Base-by-base conservation (phyloP, 2,888 invertebrate genomes). In the Drosophila kokeensis region DNA sequence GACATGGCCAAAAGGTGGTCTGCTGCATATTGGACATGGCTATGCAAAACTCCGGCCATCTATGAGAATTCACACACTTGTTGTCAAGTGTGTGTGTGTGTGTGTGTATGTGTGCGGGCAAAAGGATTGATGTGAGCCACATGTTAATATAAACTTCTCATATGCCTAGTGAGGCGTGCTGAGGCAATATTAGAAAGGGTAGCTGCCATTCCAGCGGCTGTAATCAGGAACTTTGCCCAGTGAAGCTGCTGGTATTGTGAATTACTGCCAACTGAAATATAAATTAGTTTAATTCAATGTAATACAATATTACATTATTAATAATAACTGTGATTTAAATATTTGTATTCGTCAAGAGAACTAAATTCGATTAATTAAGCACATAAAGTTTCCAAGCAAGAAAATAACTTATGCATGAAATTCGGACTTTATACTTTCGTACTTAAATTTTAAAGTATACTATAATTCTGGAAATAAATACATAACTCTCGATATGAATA, bases 1-100 rank as follows among this genome's bases (percentile, higher is more conserved):
- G 83, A 88, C 84, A 88, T 73, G 83, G 71, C 79, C 73, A 76
- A 86, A 89, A 82, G 81, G 77, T 81, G 81, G 73, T 38, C 73
- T 73, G 60, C 69, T 81, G 71, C 66, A 71, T 67, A 71, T 74
- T 65, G 72, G 71, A 64, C 54, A 71, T 61, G 58, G 67, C 53
- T 69, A 40, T 74, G 50, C 77, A 62, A 58, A 58, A 61, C 67
- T 72, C 67, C 74, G 76, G 74, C 75, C 73, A 79, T 78, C 82
- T 79, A 70, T 90, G 90, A 81, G 90, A 90, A 90, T 73, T 81
- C 72, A 71, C 75, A 69, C 91, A 90, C 85, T 87, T 90, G 90
- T 83, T 79, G 73, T 76, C 67, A 27, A 29, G 42, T 42, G n/a
- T 55, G 38, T 55, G 13, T 11, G 2, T 24, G 29, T 32, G 34